These are phyloP conservation scores for Schmidtea mediterranea DNA, from an alignment of 1,140 invertebrate species.

Conservation along the genomic window DNA sequence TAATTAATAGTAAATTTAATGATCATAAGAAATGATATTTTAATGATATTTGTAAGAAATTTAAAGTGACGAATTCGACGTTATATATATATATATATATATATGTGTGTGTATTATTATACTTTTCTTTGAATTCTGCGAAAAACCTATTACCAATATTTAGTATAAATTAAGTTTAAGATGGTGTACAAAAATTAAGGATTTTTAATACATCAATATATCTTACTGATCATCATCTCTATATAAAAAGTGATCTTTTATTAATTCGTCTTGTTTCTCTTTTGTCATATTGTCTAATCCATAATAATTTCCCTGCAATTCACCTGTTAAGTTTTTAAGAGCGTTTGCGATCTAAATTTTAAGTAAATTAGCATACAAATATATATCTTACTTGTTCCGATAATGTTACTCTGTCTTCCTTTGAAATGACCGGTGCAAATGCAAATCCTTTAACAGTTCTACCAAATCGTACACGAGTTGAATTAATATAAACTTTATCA, in stretches of 20 bases:
- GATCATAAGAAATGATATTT: too few relatives aligned
- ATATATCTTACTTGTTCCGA: slow-evolving; percentile 21
- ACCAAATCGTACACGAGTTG: slow-evolving; percentile 73
- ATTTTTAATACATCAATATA: too few relatives aligned
- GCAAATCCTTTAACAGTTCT: slow-evolving; percentile 62
- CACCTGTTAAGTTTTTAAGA: background rate
- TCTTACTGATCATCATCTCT: slow-evolving; percentile 18
- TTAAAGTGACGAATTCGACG: too few relatives aligned
- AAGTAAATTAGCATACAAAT: too few relatives aligned
- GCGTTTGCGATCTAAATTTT: background rate
- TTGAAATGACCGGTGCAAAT: slow-evolving; percentile 52
- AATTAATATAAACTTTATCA: slow-evolving; percentile 57
- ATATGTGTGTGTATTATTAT: too few relatives aligned
- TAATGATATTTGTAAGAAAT: too few relatives aligned
- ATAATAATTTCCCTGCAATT: slow-evolving; percentile 16
- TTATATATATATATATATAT: too few relatives aligned
- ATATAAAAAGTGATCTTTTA: slow-evolving; percentile 14
- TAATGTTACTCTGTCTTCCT: slow-evolving; percentile 37
- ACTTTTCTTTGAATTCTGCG: too few relatives aligned
- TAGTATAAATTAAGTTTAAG: too few relatives aligned
- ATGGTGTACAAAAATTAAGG: too few relatives aligned
- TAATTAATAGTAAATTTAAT: too few relatives aligned
- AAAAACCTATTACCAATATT: too few relatives aligned
- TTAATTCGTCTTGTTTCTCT: slow-evolving; percentile 14
- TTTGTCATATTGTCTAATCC: slow-evolving; percentile 16